Evolutionary conservation across 2,113 vertebrate species (phyloP), one percentile per base, ranked within the genome.

Genomic region (Mesoclemmys tuberculata): DNA sequence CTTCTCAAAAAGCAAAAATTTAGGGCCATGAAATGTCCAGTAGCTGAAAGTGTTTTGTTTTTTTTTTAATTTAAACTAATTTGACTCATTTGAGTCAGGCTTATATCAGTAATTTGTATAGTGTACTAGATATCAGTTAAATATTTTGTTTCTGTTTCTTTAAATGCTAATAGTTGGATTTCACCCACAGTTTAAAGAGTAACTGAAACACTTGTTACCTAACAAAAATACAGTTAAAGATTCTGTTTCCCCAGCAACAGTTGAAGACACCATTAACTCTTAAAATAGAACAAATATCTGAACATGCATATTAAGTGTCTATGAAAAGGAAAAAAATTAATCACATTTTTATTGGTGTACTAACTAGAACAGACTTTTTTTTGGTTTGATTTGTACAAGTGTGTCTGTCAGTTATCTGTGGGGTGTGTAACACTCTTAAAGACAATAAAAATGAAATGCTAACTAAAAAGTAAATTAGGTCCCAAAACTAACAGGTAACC

Each of bases 251-350:
- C 46, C 51, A 97, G 79, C 64, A 90, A 93, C 74, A 85, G 58
- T 90, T 93, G 88, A 77, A 68, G 83, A 21, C 80, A 88, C 24
- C 48, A 88, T 44, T 92, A 92, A 84, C 48, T 81, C 88, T 38
- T 80, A 95, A 84, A 91, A 81, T 82, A 92, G 55, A 91, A 83
- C 89, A 84, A 55, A 92, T 91, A 95, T 89, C 90, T 80, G 82
- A 78, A 88, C 89, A 82, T 80, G 90, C 48, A 31, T 52, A 64
- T 79, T 11, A 64, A 91, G 84, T 80, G 12, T 75, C 81, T 7
- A n/a, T 5, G 74, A 11, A 29, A 92, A 87, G 71, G 31, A 1
- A 58, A 16, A 94, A 82, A 6, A 52, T 2, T 26, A 4, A 8
- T 48, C 1, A 84, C 55, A 54, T 54, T 54, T 54, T 54, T 54